Conservation (phyloP, 2,113 vertebrate genomes). For the Solenodon paradoxus region DNA sequence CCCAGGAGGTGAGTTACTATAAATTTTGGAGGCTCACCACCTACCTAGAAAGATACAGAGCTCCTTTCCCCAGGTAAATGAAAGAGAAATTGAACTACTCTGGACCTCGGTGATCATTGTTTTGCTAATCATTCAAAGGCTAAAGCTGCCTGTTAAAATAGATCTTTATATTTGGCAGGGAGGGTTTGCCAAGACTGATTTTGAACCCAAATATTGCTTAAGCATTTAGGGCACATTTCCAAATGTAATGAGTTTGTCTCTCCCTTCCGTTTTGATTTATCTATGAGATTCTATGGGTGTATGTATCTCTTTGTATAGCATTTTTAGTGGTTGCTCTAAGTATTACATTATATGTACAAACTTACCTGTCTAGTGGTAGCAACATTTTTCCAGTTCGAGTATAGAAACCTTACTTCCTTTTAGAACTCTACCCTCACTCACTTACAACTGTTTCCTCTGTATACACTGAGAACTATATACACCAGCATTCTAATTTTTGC, state of each 20-base stretch:
- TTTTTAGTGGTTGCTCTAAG: conserved; percentile 26
- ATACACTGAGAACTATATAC: not conserved
- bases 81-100: conserved; percentile 7
- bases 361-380: not conserved
- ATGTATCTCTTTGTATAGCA: not conserved
- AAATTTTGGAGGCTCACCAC: not conserved
- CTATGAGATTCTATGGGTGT: not conserved
- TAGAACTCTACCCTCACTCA: not conserved
- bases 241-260: no score
- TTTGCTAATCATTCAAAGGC: conserved; percentile 22
- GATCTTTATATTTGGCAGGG: conserved; percentile 39
- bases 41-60: no score
- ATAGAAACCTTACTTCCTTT: conserved; percentile 30
- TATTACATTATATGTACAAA: not conserved
- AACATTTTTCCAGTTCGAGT: conserved; percentile 24
- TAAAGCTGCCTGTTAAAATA: conserved; percentile 36
- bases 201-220: conserved; percentile 53
- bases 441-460: conserved; percentile 22
- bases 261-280: not conserved
- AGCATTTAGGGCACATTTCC: no score
- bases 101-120: not conserved
- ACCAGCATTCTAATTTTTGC: conserved; percentile 24
- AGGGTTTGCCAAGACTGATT: conserved; percentile 59
- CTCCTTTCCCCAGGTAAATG: not conserved
- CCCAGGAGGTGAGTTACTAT: not conserved